Base-by-base conservation (phyloP, 2,888 invertebrate genomes). In the Helobdella robusta region DNA sequence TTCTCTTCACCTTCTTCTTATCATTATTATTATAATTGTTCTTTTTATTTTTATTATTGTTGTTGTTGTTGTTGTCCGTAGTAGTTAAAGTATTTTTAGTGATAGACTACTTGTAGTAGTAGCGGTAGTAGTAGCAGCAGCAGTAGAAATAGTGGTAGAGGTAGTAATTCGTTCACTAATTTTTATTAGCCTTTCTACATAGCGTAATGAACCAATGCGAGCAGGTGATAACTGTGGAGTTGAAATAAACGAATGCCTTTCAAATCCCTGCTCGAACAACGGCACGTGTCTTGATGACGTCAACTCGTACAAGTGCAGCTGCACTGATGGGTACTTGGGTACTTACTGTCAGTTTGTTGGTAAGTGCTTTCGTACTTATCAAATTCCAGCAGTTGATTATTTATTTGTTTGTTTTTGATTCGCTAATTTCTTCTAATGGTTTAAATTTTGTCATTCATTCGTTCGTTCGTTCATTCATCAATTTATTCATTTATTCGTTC, bases 151-250 rank as follows among this genome's bases (percentile, higher is more conserved):
- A n/a, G n/a, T n/a, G n/a, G n/a, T n/a, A n/a, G n/a, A n/a, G n/a
- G n/a, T n/a, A n/a, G n/a, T n/a, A n/a, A n/a, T n/a, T n/a, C n/a
- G n/a, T n/a, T n/a, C n/a, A n/a, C n/a, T n/a, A n/a, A n/a, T n/a
- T n/a, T n/a, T n/a, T n/a, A n/a, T n/a, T n/a, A n/a, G n/a, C n/a
- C n/a, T 40, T 40, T 11, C 44, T 15, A 11, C 44, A 40, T 40
- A 11, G 11, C 15, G 15, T 40, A 40, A 40, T 15, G 15, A 40
- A 11, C 44, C 11, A 11, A 11, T 15, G 11, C 50, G 18, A n/a
- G 28, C 30, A 60, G 62, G 62, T 18, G 35, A 28, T 44, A 36
- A 30, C 6, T 62, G 62, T 50, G 62, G 50, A 62, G 32, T 4
- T 5, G 44, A 62, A 11, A 48, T 30, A 1, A 50, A 48, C 4